Percentiles rank a stretch among this genome's conserved stretches.
These are phyloP conservation scores for Ifrita kowaldi DNA, from an alignment of 2,113 vertebrate genomes.

Conservation along the genomic window DNA sequence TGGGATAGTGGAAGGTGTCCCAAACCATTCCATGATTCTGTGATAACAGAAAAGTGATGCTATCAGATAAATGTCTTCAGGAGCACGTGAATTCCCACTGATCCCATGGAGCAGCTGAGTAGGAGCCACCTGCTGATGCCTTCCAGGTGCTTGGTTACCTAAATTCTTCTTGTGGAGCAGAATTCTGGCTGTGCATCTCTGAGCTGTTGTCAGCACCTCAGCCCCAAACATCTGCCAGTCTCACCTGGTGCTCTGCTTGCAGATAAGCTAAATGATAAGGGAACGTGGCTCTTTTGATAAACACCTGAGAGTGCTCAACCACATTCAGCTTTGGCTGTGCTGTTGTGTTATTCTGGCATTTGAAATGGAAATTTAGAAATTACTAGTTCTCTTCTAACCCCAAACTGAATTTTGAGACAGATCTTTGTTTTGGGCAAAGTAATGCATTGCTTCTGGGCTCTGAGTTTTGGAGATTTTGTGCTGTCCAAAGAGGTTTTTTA, in stretches of 20 bases:
- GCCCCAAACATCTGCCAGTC: not conserved
- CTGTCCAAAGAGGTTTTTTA: not conserved
- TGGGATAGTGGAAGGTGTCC: fast-evolving
- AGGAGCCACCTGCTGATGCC: not conserved
- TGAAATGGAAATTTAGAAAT: not conserved
- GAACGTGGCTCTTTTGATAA: not conserved
- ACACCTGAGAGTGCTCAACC: too few relatives aligned
- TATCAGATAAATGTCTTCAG: not conserved
- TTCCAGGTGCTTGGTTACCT: not conserved
- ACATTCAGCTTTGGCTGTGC: not conserved
- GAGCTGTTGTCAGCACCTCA: not conserved
- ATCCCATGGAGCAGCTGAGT: not conserved
- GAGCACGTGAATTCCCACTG: not conserved
- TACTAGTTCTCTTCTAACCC: not conserved
- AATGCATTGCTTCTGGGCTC: not conserved
- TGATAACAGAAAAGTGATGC: not conserved
- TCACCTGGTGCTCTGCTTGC: not conserved
- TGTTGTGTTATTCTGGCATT: not conserved
- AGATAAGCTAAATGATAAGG: not conserved
- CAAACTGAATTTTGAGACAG: not conserved
- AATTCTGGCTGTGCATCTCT: not conserved
- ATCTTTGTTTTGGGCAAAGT: not conserved
- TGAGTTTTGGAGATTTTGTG: not conserved
- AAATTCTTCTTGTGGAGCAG: not conserved
- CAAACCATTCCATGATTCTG: not conserved